phyloP scores from a whole-genome alignment of 2,888 invertebrate genomes.

The Lasioglossum marginatum region DNA sequence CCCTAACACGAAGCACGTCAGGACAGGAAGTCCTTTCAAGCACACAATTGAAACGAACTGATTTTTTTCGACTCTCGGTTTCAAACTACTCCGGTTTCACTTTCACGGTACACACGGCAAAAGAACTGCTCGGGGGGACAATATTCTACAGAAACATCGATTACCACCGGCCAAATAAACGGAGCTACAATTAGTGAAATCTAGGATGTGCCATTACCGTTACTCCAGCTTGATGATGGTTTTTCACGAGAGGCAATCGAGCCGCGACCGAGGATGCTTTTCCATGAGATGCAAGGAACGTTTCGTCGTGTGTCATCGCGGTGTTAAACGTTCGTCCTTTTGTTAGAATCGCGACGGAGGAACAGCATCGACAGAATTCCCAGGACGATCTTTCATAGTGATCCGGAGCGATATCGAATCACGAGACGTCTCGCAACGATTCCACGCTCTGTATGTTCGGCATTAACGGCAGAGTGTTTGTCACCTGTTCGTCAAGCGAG shows the following conservation, averaged over 20 bases:
- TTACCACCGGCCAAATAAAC: neutral
- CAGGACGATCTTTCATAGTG: neutral
- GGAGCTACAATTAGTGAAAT: neutral
- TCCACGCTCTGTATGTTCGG: neutral
- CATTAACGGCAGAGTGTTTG: neutral
- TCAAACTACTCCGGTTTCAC: constrained; percentile 6
- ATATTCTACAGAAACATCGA: neutral
- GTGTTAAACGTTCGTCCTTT: neutral
- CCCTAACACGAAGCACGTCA: neutral
- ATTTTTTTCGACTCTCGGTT: constrained; percentile 7
- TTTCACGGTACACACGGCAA: neutral
- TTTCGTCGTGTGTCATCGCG: neutral
- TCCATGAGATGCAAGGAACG: neutral
- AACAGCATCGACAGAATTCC: neutral
- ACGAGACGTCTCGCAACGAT: neutral
- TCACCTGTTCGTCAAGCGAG: constrained; percentile 13
- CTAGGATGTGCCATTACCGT: neutral
- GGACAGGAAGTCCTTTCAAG: neutral
- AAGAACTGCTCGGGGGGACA: neutral
- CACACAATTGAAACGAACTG: neutral
- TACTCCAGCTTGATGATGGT: neutral
- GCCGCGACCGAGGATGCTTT: too few species aligned
- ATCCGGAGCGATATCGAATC: neutral
- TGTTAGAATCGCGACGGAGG: neutral
- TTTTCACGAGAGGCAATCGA: neutral